These are phyloP conservation scores for Sphaeramia orbicularis DNA, from an alignment of 2,797 vertebrate species.

Conservation along the genomic window DNA sequence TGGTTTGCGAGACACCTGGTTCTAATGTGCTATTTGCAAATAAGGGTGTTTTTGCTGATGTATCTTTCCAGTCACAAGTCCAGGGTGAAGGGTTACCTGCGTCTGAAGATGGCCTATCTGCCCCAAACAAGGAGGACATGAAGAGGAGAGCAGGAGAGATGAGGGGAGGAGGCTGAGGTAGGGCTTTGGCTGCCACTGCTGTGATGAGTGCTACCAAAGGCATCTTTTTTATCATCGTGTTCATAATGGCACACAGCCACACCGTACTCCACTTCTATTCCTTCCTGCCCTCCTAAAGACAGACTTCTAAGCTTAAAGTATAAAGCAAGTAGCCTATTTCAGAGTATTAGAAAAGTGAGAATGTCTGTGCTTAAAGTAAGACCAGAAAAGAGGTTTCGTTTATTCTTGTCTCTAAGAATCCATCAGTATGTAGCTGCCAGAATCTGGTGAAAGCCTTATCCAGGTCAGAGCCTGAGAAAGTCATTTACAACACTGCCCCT, in stretches of 20 bases:
- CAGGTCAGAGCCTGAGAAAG: slow-evolving; percentile 75
- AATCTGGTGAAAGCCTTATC: slow-evolving; percentile 68
- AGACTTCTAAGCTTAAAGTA: slow-evolving; percentile 20
- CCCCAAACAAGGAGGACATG: slow-evolving; percentile 95
- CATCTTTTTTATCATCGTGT: slow-evolving; percentile 11
- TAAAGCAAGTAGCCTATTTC: slow-evolving; percentile 29
- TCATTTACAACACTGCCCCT: slow-evolving; percentile 59
- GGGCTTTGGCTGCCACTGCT: slow-evolving; percentile 39
- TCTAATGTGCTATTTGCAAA: slow-evolving; percentile 34
- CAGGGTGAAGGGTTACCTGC: slow-evolving; percentile 96
- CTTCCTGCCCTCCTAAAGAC: slow-evolving; percentile 43
- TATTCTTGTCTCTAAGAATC: slow-evolving; percentile 53
- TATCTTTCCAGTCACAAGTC: slow-evolving; percentile 93
- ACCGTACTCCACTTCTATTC: slow-evolving; percentile 39
- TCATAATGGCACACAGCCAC: slow-evolving; percentile 34
- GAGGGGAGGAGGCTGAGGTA: slow-evolving; percentile 96
- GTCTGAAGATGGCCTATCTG: slow-evolving; percentile 98
- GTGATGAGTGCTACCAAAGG: slow-evolving; percentile 37
- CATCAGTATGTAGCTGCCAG: slow-evolving; percentile 56
- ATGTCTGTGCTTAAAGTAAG: slow-evolving; percentile 25
- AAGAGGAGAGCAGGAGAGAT: slow-evolving; percentile 91
- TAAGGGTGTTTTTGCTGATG: slow-evolving; percentile 31
- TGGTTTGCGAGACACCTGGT: slow-evolving; percentile 21
- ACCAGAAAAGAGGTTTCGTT: slow-evolving; percentile 42
- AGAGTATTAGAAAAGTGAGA: slow-evolving; percentile 39